phyloP scores from a whole-genome alignment of 2,888 invertebrate species.

The Eupsilia transversa region DNA sequence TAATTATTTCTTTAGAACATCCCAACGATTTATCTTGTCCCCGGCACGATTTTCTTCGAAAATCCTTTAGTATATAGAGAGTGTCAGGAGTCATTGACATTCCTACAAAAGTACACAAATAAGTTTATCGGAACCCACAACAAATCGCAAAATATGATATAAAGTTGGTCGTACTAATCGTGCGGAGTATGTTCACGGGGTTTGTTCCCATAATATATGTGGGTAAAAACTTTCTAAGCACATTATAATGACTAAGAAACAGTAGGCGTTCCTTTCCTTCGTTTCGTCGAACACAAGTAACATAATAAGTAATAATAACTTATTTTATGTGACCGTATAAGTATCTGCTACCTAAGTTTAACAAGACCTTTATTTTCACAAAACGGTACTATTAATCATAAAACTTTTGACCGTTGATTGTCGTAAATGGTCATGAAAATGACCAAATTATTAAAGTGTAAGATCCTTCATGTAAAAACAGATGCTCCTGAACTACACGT shows the following conservation, averaged over 20 bases:
- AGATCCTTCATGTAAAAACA: too few relatives aligned
- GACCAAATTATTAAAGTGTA: too few relatives aligned
- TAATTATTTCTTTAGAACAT: constrained; percentile 16
- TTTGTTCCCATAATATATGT: neutral
- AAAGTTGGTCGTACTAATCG: constrained; percentile 20
- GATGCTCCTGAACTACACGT: too few relatives aligned
- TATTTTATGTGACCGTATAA: neutral
- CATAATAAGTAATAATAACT: neutral
- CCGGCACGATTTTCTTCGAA: neutral
- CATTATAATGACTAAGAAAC: neutral
- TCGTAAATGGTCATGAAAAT: neutral
- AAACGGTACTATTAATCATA: neutral
- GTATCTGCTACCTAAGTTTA: neutral
- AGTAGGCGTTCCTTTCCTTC: neutral
- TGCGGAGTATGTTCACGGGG: neutral
- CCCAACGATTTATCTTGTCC: constrained; percentile 20
- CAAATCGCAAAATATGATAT: constrained; percentile 21
- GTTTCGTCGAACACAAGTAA: neutral
- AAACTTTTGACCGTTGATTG: neutral
- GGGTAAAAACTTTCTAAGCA: constrained; percentile 26
- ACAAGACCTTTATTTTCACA: neutral
- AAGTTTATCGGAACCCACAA: constrained; percentile 10
- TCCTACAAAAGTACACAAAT: neutral
- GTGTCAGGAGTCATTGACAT: constrained; percentile 23
- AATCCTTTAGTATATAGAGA: constrained; percentile 6